Evolutionary conservation across 2,888 invertebrate species (phyloP), one percentile per base, ranked within the genome.

Genomic region (Drosophila borborema): DNA sequence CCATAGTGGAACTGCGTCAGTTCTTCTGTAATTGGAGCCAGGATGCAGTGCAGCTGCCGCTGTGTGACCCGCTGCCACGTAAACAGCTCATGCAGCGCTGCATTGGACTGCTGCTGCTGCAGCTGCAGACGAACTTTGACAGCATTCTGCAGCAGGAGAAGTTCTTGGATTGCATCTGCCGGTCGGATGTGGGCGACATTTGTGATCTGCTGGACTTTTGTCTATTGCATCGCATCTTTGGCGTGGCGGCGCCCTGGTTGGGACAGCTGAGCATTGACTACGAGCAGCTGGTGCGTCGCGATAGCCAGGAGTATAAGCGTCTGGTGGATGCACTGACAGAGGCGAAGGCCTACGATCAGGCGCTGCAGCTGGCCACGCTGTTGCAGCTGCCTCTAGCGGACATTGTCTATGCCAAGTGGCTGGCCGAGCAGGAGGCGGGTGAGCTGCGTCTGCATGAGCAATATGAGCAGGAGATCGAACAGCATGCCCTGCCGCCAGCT

Each of bases 121-220:
- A 95, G 2, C 90, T 97, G 0, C 94, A 94, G 62, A 92, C 94
- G 69, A 94, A 95, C 77, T 95, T 96, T 76, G 94, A 94, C 45
- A 96, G 96, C 60, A 94, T 94, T 0, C 94, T 94, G 78, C 94
- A 95, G 82, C 96, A 96, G 91, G 94, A 95, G 40, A 94, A 95
- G 80, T 95, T 96, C 74, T 91, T 97, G 3, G 93, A 94, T 56
- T 94, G 94, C 71, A 92, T 96, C 43, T 94, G 94, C 58, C 93
- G 94, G 28, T 94, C 95, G 0, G 94, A 95, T 60, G 94, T 96
- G 78, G 94, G 94, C 40, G 95, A 94, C 77, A 94, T 95, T 65
- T 90, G 91, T 74, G 80, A 91, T 70, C 91, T 93, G 20, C 88
- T 94, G 2, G 92, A 94, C 84, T 94, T 95, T 77, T 90, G 92